Percentiles rank a stretch among this genome's conserved stretches.
Conservation (phyloP, 2,113 vertebrate genomes). For the Nycticorax nycticorax region DNA sequence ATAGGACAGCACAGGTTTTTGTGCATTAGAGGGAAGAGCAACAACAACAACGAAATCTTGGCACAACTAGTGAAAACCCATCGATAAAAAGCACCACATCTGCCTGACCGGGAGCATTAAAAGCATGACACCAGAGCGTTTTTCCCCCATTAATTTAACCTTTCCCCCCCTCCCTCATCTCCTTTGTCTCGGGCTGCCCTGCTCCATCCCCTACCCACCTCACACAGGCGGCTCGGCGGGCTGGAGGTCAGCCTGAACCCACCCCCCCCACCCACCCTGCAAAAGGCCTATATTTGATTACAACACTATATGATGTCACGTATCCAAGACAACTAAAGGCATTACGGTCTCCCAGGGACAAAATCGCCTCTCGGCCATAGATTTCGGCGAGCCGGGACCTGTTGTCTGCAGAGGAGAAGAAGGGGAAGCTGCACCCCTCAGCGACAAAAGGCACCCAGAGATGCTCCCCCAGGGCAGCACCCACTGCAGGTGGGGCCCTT, state of each 20-base stretch:
- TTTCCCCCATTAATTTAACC: neutral
- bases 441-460: neutral
- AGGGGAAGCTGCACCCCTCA: conserved; percentile 64
- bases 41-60: neutral
- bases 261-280: conserved; percentile 22
- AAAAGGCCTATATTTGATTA: conserved; percentile 77
- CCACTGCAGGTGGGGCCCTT: neutral
- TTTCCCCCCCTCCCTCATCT: neutral
- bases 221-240: neutral
- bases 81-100: neutral
- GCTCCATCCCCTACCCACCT: neutral
- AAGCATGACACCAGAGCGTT: neutral
- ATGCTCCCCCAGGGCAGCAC: neutral
- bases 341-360: conserved; percentile 76
- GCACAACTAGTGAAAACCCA: neutral
- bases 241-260: conserved; percentile 65
- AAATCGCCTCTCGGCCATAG: conserved; percentile 68
- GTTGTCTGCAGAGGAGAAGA: conserved; percentile 43
- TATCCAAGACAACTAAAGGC: conserved; percentile 83
- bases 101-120: neutral
- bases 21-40: neutral
- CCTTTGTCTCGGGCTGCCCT: conserved; percentile 29
- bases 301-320: conserved; percentile 74
- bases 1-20: neutral
- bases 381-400: conserved; percentile 57